Evolutionary conservation across 2,797 vertebrate species (phyloP), one percentile per base, ranked within the genome.

Genomic region (Tenualosa ilisha): DNA sequence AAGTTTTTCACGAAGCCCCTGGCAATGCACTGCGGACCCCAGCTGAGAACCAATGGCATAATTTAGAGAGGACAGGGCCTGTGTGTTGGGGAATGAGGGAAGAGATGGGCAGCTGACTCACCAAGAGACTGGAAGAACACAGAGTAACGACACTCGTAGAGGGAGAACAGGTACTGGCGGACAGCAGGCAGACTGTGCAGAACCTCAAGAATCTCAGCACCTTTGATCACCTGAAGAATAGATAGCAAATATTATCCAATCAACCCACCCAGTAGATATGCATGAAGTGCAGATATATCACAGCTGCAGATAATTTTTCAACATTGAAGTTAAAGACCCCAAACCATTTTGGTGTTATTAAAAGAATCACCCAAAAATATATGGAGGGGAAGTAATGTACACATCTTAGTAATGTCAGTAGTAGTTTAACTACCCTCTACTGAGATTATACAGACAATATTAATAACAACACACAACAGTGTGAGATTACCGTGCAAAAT

Each of bases 121-220:
- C 98, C 97, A 88, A 99, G 86, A 0, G 98, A 98, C 91, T 99
- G 98, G 94, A 99, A 99, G 92, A 99, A 99, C 84, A 97, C 97
- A 0, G 97, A 94, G 2, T 99, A 99, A 5, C 97, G 96, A 88
- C 98, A 99, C 81, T 99, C 97, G 0, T 99, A 99, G 0, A 99
- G 96, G 0, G 98, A 99, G 86, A 99, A 99, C n/a, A 99, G 96
- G 85, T 99, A 99, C 92, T 99, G 97, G 65, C 97, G 97, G 12
- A 99, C 94, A 2, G 96, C 86, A 0, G 98, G 97, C 85, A 99
- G 94, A 90, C 98, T 96, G 92, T 99, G 98, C 87, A 99, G 89
- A 85, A 99, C 98, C 89, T 99, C 98, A 89, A 99, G 94, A 87
- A 99, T 99, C 94, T 99, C 98, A 40, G 98, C 98, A 87, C 98